Evolutionary conservation across 2,888 invertebrate genomes (phyloP).

Genomic region (Leptopilina myrica): DNA sequence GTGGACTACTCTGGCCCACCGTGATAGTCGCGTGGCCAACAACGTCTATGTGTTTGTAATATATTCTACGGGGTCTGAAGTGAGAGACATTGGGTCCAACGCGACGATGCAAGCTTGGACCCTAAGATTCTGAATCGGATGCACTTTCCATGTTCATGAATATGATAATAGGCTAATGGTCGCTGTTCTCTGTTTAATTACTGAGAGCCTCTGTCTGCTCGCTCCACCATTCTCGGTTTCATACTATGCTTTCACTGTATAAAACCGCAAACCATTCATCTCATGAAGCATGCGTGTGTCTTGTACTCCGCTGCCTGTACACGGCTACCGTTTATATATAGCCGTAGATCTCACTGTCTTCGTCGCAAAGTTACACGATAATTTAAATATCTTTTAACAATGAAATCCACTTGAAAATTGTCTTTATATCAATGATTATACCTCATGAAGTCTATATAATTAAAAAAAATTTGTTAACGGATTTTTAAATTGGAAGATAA

Average conservation of each 20-base stretch:
- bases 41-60: constrained; percentile 52
- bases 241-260: constrained; percentile 41
- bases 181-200: constrained; percentile 76
- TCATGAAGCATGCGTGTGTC: constrained; percentile 64
- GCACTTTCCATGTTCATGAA: constrained; percentile 76
- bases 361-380: constrained; percentile 15
- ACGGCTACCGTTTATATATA: constrained; percentile 66
- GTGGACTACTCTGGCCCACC: constrained; percentile 60
- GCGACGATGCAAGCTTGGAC: constrained; percentile 50
- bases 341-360: constrained; percentile 18
- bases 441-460: no score
- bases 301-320: constrained; percentile 62
- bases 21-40: constrained; percentile 68
- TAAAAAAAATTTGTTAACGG: no score
- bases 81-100: constrained; percentile 45
- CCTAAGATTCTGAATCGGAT: constrained; percentile 70
- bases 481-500: no score
- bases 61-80: constrained; percentile 52
- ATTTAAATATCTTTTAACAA: constrained; percentile 13
- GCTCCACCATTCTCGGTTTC: constrained; percentile 33
- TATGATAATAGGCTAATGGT: constrained; percentile 76
- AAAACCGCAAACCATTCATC: constrained; percentile 64
- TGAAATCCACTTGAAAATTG: background rate
- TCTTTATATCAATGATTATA: no score
- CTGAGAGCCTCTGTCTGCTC: constrained; percentile 61